Evolutionary conservation across 2,888 invertebrate species (phyloP).

Genomic region (Axea sp.): DNA sequence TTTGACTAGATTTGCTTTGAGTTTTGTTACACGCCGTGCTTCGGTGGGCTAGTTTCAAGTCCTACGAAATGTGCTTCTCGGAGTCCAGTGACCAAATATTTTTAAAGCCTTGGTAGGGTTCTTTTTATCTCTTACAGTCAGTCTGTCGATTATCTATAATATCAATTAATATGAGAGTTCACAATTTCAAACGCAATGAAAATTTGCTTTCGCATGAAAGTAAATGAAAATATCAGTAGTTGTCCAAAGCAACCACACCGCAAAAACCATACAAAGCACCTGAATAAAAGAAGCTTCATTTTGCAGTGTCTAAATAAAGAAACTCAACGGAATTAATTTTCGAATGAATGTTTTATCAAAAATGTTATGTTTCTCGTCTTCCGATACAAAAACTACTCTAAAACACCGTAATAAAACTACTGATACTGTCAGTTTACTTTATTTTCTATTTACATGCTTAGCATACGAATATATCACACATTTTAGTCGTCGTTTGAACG

Average conservation of each 20-base stretch:
- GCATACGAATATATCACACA: slow-evolving; percentile 50
- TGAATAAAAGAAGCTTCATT: too few relatives aligned
- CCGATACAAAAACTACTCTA: slow-evolving; percentile 24
- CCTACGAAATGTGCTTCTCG: slow-evolving; percentile 42
- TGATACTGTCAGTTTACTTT: slow-evolving; percentile 31
- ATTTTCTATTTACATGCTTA: slow-evolving; percentile 20
- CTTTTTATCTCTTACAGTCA: not conserved
- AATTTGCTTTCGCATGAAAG: not conserved
- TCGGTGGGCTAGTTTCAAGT: slow-evolving; percentile 30
- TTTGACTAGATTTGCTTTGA: slow-evolving; percentile 60
- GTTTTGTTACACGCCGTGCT: slow-evolving; percentile 30
- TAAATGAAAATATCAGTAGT: slow-evolving; percentile 36
- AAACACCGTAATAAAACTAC: slow-evolving; percentile 31
- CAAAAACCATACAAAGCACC: too few relatives aligned
- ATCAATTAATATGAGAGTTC: not conserved
- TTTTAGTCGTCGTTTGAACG: slow-evolving; percentile 54
- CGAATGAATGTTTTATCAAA: too few relatives aligned
- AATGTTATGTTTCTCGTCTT: slow-evolving; percentile 34
- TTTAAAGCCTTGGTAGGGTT: too few relatives aligned
- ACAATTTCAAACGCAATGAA: too few relatives aligned
- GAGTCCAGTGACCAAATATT: slow-evolving; percentile 49
- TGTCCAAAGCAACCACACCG: too few relatives aligned
- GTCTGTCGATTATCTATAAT: not conserved
- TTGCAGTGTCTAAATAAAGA: too few relatives aligned
- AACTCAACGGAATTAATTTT: too few relatives aligned